A percentile compares a stretch with the other conserved stretches of the same genome.
Conservation (phyloP, 1,140 invertebrate species). For the Aleiodes sp. region DNA sequence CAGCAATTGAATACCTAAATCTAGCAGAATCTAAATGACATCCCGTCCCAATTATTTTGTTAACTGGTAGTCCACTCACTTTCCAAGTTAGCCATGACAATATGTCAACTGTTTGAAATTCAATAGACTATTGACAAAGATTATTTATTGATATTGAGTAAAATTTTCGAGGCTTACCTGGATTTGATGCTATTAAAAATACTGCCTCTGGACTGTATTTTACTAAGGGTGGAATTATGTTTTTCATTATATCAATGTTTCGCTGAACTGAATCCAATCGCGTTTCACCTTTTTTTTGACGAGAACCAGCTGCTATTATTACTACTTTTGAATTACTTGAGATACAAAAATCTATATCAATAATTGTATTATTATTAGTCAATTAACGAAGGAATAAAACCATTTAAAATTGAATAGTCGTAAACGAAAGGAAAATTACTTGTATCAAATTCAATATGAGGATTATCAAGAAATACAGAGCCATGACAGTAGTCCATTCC, state of each 20-base stretch:
- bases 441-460: slow-evolving; percentile 66
- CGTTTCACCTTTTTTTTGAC: slow-evolving; percentile 68
- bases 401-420: background rate
- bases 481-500: slow-evolving; percentile 69
- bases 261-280: slow-evolving; percentile 68
- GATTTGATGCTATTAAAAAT: slow-evolving; percentile 71
- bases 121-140: slow-evolving; percentile 1
- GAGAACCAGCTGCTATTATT: slow-evolving; percentile 70
- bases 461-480: slow-evolving; percentile 65
- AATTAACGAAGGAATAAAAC: no score
- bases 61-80: slow-evolving; percentile 70
- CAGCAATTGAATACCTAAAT: slow-evolving; percentile 70
- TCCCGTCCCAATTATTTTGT: slow-evolving; percentile 72
- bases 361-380: no score
- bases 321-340: slow-evolving; percentile 69
- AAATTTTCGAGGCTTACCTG: slow-evolving; percentile 58
- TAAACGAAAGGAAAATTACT: slow-evolving; percentile 49
- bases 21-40: slow-evolving; percentile 72
- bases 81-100: slow-evolving; percentile 76
- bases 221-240: slow-evolving; percentile 68
- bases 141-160: background rate
- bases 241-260: slow-evolving; percentile 72
- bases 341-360: slow-evolving; percentile 67
- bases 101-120: slow-evolving; percentile 68
- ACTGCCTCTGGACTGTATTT: slow-evolving; percentile 71